These are phyloP conservation scores for Pseudomyrmex sp. DNA, from an alignment of 1,140 invertebrate species.

Conservation along the genomic window DNA sequence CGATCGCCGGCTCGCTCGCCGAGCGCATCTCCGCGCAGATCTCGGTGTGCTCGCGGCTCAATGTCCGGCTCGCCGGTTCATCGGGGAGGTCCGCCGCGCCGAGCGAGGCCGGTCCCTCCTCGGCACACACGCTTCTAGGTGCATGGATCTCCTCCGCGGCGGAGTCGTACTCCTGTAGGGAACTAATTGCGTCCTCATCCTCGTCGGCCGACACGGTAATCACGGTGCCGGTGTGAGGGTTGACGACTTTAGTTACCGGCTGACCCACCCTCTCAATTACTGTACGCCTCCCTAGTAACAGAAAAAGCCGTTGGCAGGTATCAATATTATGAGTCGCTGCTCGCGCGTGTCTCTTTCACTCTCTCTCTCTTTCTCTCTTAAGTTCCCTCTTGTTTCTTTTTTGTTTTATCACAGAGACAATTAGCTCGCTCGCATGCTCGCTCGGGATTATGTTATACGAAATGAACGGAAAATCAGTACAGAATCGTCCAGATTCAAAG, in stretches of 20 bases:
- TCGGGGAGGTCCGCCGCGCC: constrained; percentile 74
- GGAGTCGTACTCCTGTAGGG: constrained; percentile 82
- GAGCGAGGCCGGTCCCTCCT: constrained; percentile 85
- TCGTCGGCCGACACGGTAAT: constrained; percentile 86
- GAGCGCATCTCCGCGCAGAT: constrained; percentile 84
- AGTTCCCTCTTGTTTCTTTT: neutral
- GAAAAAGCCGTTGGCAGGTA: constrained; percentile 92
- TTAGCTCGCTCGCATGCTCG: constrained; percentile 27
- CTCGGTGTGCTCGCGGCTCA: constrained; percentile 80
- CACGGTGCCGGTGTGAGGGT: constrained; percentile 89
- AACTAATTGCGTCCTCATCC: constrained; percentile 77
- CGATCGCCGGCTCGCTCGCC: constrained; percentile 81
- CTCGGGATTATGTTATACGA: neutral
- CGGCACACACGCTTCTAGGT: constrained; percentile 84
- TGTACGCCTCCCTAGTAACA: constrained; percentile 89
- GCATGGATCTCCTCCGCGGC: constrained; percentile 82
- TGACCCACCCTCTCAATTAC: constrained; percentile 86
- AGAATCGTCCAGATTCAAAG: neutral
- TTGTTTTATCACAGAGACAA: neutral
- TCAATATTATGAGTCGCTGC: constrained; percentile 77
- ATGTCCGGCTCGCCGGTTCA: constrained; percentile 76
- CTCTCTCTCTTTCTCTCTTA: neutral
- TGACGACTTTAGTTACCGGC: constrained; percentile 89
- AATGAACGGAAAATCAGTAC: neutral
- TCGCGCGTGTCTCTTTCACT: constrained; percentile 32